Percentiles rank a stretch among this genome's conserved stretches.
These are phyloP conservation scores for Coregonus sp. DNA, from an alignment of 2,797 vertebrate genomes.

Conservation along the genomic window DNA sequence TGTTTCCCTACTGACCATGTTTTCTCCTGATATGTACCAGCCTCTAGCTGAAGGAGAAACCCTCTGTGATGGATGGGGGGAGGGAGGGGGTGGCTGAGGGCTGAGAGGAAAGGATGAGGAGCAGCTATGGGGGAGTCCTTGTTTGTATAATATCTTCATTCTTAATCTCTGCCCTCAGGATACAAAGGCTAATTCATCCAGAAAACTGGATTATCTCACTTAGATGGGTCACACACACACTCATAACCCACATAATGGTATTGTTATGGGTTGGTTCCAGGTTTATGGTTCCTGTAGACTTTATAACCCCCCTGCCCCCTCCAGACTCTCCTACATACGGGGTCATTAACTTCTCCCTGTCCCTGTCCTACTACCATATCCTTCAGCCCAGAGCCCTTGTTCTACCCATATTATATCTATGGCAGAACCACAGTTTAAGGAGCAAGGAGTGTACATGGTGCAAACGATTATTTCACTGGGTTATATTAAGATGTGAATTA, in stretches of 20 bases:
- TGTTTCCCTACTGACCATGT: constrained; percentile 23
- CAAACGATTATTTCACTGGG: neutral
- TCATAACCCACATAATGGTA: neutral
- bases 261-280: neutral
- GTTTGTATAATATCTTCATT: constrained; percentile 82
- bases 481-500: neutral
- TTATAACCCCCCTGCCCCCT: neutral
- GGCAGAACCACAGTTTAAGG: neutral
- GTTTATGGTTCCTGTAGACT: constrained; percentile 1
- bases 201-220: constrained; percentile 96
- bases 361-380: neutral
- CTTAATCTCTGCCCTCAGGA: constrained; percentile 89
- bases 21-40: constrained; percentile 33
- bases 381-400: neutral
- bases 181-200: constrained; percentile 90
- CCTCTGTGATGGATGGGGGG: too few species aligned
- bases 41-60: too few species aligned
- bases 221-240: constrained; percentile 61
- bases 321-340: too few species aligned
- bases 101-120: too few species aligned
- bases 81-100: too few species aligned
- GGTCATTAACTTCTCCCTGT: too few species aligned
- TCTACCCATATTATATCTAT: neutral
- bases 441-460: neutral
- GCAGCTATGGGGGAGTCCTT: too few species aligned